phyloP scores from a whole-genome alignment of 2,888 invertebrate genomes.

The Sinohyriopsis cumingii region DNA sequence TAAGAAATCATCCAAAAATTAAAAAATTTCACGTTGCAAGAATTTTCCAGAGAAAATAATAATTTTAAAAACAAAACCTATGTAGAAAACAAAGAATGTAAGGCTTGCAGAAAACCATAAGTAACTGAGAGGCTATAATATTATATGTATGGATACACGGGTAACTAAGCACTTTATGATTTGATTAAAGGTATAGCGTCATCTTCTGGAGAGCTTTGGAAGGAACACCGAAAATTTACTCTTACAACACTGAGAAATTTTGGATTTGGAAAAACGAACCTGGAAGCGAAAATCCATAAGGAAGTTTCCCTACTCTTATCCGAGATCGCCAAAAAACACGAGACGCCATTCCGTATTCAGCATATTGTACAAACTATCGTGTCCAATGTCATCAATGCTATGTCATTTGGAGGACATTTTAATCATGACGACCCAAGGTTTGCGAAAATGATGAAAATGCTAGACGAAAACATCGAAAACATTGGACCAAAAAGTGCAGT shows the following conservation, averaged over 20 bases:
- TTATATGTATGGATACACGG: too few species aligned
- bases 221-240: conserved; percentile 19
- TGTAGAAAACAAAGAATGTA: not conserved
- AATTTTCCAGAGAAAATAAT: too few species aligned
- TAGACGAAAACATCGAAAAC: conserved; percentile 9
- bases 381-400: conserved; percentile 18
- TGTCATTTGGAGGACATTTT: conserved; percentile 19
- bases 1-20: too few species aligned
- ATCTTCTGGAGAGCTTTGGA: conserved; percentile 10
- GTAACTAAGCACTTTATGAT: too few species aligned
- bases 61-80: too few species aligned
- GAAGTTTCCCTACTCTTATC: conserved; percentile 11
- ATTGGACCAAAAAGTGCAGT: not conserved
- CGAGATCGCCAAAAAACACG: conserved; percentile 5
- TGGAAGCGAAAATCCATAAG: conserved; percentile 20
- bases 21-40: too few species aligned
- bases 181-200: too few species aligned
- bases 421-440: conserved; percentile 19
- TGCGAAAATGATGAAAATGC: conserved; percentile 1
- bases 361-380: conserved; percentile 12
- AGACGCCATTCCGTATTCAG: conserved; percentile 12
- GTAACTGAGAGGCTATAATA: too few species aligned
- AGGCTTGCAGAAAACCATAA: too few species aligned
- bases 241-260: conserved; percentile 18
- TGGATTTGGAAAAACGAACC: conserved; percentile 20